Percentiles rank a stretch among this genome's conserved stretches.
phyloP scores from a whole-genome alignment of 2,888 invertebrate genomes.

The Flexamia atlantica region DNA sequence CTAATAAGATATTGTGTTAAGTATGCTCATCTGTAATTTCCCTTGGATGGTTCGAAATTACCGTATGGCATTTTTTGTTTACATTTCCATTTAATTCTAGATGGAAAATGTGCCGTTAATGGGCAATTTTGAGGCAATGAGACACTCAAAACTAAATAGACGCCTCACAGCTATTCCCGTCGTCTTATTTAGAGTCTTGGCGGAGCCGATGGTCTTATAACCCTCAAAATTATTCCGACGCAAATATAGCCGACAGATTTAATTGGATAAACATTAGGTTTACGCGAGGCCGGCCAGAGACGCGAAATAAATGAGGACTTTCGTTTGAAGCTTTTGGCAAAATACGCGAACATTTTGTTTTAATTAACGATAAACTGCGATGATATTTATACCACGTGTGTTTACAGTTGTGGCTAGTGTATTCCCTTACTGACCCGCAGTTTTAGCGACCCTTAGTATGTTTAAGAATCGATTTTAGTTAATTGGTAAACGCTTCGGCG shows the following conservation, averaged over 20 bases:
- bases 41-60: too few relatives aligned
- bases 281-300: not conserved
- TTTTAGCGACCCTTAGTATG: not conserved
- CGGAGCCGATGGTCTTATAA: not conserved
- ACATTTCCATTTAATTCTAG: too few relatives aligned
- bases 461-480: too few relatives aligned
- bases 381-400: conserved; percentile 11
- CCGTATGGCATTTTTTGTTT: too few relatives aligned
- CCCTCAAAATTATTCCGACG: conserved; percentile 2
- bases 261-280: conserved; percentile 28
- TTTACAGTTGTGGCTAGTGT: not conserved
- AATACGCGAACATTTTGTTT: conserved; percentile 21
- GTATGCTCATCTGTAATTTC: too few relatives aligned
- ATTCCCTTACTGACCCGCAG: not conserved
- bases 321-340: conserved; percentile 23
- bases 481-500: too few relatives aligned
- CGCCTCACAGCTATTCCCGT: too few relatives aligned
- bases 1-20: too few relatives aligned
- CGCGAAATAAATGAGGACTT: conserved; percentile 18
- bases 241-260: conserved; percentile 6
- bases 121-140: too few relatives aligned
- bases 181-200: conserved; percentile 21
- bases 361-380: conserved; percentile 32
- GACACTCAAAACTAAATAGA: too few relatives aligned
- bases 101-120: too few relatives aligned